Evolutionary conservation across 2,113 vertebrate species (phyloP), one percentile per base, ranked within the genome.

Genomic region (Actenoides hombroni): DNA sequence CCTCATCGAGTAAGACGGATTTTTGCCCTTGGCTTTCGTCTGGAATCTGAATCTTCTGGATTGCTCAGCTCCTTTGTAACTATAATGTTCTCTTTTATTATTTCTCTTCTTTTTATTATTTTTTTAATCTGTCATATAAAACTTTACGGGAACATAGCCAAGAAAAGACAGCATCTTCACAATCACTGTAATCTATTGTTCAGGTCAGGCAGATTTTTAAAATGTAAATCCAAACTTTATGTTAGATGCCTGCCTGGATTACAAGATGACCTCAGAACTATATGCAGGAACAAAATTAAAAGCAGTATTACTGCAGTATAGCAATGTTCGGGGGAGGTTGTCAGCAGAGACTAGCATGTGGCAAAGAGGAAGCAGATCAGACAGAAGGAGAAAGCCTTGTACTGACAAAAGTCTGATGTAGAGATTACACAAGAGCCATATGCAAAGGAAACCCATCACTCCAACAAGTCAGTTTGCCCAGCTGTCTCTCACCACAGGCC

Each of bases 1-100:
- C 83, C 33, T 81, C 68, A 35, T 1, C 64, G 71, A 76, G 7
- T 40, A 88, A 83, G 56, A 95, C 16, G n/a, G 53, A 94, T 91
- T 96, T 92, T 96, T 96, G 88, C 88, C 89, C 92, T 95, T 94
- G 92, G 84, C 78, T 94, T 92, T 86, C 70, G 67, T 94, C 74
- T 94, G 78, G 67, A 88, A 54, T 35, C 80, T 94, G 92, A 95
- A 96, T 93, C 84, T 92, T 92, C 81, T 87, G 13, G 1, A 51
- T 23, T 89, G n/a, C 69, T 74, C 15, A 68, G 24, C n/a, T 94
- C 42, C 44, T 94, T 92, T 92, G 76, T 93, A 79, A 86, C 85
- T 71, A 63, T 94, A 92, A 95, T 68, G 60, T 81, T 48, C 46
- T 90, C 19, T 87, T 95, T 78, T 93, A 88, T 81, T 96, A 94